Evolutionary conservation across 2,888 invertebrate genomes (phyloP), one percentile per base, ranked within the genome.

Genomic region (Drosophila algonquin): DNA sequence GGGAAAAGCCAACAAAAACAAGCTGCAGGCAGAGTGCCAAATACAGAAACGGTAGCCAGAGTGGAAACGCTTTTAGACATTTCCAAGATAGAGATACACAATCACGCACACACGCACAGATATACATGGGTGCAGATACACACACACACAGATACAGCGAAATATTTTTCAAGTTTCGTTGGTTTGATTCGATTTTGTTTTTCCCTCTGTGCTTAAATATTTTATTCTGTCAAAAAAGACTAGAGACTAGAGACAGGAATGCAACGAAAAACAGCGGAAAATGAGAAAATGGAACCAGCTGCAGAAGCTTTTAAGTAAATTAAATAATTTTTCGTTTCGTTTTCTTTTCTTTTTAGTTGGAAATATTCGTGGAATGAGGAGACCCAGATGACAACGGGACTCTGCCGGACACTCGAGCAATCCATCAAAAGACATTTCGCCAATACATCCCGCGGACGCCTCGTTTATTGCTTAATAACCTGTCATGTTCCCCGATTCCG

Each of bases 261-360:
- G 71, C 74, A 71, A 46, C 57, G 63, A 48, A 61, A 50, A 63
- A 63, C 48, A 54, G 44, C 46, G 32, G 47, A 63, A 46, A 59
- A 56, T 56, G 72, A 50, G 52, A 54, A 61, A 24, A 60, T 48
- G 60, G 53, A 60, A 70, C 65, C 69, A 58, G 72, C 76, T 73
- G 60, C 57, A 57, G 76, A 80, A 89, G 89, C 86, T 89, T 86
- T 86, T 75, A 89, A 61, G 72, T 63, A 89, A 88, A 86, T 86
- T 80, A 88, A 88, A 82, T 70, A 70, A 78, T 77, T 81, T 77
- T 65, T 51, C 45, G 30, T 51, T 67, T 50, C 47, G 30, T 60
- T 46, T 32, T 57, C 30, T 60, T 46, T 32, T 57, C 30, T 51
- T 65, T 67, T 68, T 57, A 56, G 63, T 59, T 58, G 44, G 1